Evolutionary conservation across 2,797 vertebrate genomes (phyloP).

Genomic region (Ficedula albicollis): DNA sequence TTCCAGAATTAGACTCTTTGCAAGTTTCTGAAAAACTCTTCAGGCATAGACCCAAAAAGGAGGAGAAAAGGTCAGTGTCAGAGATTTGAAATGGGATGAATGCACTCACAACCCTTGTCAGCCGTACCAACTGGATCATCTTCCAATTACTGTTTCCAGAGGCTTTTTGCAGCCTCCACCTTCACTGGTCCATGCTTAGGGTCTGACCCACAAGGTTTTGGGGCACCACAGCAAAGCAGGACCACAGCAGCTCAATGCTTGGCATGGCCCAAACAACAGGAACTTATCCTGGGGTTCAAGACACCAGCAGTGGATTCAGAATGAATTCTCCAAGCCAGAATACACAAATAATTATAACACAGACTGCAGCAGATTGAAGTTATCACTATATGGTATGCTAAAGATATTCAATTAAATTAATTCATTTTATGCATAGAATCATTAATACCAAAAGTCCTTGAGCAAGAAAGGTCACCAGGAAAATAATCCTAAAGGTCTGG

Average conservation of each 20-base stretch:
- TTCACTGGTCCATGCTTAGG: neutral
- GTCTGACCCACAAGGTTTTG: fast-evolving
- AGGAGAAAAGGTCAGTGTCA: neutral
- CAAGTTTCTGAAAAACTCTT: neutral
- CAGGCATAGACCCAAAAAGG: neutral
- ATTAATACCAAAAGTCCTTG: neutral
- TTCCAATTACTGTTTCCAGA: neutral
- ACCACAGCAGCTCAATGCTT: neutral
- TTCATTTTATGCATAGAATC: neutral
- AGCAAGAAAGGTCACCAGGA: neutral
- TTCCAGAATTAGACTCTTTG: neutral
- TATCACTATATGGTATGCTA: neutral
- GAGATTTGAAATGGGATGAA: neutral
- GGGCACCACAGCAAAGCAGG: neutral
- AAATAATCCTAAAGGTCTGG: neutral
- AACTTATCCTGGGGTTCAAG: neutral
- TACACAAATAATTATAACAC: neutral
- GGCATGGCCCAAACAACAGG: neutral
- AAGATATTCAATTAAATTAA: neutral
- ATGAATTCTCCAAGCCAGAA: neutral
- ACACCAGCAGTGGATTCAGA: neutral
- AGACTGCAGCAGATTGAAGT: neutral
- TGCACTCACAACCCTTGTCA: neutral
- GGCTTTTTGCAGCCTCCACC: neutral
- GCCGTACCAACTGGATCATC: neutral